Evolutionary conservation across 2,113 vertebrate genomes (phyloP), one percentile per base, ranked within the genome.

Genomic region (Paraplagusia blochii): DNA sequence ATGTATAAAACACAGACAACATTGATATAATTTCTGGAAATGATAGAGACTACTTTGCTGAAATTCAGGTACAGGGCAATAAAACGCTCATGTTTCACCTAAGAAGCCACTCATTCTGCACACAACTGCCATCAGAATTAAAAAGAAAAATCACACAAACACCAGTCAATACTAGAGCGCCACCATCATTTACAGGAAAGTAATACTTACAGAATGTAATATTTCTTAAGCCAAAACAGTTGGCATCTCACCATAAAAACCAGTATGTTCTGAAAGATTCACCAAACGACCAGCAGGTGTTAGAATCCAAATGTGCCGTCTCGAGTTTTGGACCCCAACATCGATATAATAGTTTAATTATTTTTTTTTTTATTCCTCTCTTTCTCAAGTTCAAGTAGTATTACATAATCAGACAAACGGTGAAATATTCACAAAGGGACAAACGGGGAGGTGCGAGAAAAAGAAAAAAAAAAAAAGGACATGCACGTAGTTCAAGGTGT

Each of bases 341-440:
- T 39, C 38, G 12, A 11, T 12, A 40, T 10, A 36, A 11, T 36
- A 11, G 16, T 36, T 39, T 10, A 1, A 58, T 13, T 0, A 49
- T 44, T 45, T 13, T 5, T 13, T 0, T 52, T 44, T 45, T 13
- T 5, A 53, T 54, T 18, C 52, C 69, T 29, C 49, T 65, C 77
- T 80, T 74, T 80, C 68, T 72, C 80, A 69, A 83, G 69, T 89
- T 88, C 85, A 90, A 88, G 74, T 85, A 84, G 69, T 14, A 4
- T 12, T 13, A 11, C 10, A 11, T 78, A 83, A 84, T 87, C 80
- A 64, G 11, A 45, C 39, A 76, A 70, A 83, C 53, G 68, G 36
- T 51, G 29, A 85, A 85, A 90, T 90, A 91, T 91, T 85, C 88
- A 91, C 88, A 91, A 59, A 29, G 34, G 63, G 53, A 10, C 45